These are phyloP conservation scores for Coecobrya sp. DNA, from an alignment of 2,888 invertebrate species.

Conservation along the genomic window DNA sequence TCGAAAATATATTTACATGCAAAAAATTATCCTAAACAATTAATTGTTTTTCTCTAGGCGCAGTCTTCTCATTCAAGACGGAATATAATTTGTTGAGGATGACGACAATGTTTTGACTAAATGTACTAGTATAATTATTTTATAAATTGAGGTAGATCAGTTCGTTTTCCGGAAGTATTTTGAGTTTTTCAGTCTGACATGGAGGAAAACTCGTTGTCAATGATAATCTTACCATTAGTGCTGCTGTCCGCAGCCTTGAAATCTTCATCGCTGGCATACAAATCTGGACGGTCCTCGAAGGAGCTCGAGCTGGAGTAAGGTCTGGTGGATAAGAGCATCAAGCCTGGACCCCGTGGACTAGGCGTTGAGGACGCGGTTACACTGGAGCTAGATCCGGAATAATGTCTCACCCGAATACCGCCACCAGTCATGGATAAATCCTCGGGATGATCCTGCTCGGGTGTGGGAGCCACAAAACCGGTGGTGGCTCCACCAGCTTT, in stretches of 20 bases:
- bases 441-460: conserved; percentile 97
- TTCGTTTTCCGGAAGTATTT: not conserved
- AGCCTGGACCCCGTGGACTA: conserved; percentile 80
- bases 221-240: conserved; percentile 75
- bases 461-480: too few species aligned
- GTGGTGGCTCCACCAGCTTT: too few species aligned
- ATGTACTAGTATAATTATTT: not conserved
- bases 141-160: not conserved
- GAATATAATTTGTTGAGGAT: not conserved
- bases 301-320: conserved; percentile 46
- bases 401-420: conserved; percentile 79
- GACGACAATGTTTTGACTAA: conserved; percentile 11
- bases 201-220: conserved; percentile 71
- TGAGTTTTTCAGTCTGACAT: conserved; percentile 54
- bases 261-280: conserved; percentile 85
- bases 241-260: conserved; percentile 74
- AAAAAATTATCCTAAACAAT: not conserved
- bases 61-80: conserved; percentile 40
- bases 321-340: not conserved
- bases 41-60: conserved; percentile 1
- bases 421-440: conserved; percentile 91
- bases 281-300: conserved; percentile 71
- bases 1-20: not conserved
- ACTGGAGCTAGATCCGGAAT: conserved; percentile 85
- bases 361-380: conserved; percentile 84